Base-by-base conservation (phyloP, 2,888 invertebrate species). In the Ophion slaviceki region DNA sequence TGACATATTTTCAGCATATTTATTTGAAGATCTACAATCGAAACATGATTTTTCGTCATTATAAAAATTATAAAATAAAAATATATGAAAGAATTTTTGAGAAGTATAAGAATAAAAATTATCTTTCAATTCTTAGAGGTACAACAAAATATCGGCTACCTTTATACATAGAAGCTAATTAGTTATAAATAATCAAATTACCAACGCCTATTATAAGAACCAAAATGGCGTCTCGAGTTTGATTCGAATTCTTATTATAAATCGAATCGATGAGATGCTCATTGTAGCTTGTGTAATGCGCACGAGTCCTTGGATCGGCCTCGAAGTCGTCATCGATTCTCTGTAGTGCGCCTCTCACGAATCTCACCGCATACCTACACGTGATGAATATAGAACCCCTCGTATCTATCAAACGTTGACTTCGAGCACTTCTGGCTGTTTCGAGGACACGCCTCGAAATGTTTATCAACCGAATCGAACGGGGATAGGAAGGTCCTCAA, bases 231-330 rank as follows among this genome's bases (percentile, higher is more conserved):
- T 4, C 53, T 0, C 7, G 40, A 40, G 5, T 53, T 53, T 17
- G 17, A 17, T 17, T 53, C 17, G 24, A 61, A 24, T 8, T 24
- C 24, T 61, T 24, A 24, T 64, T 14, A 28, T 24, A 47, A 53
- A 57, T 61, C 28, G 1, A 11, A 81, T 81, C 62, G 67, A 75
- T 75, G 47, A 75, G 59, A 74, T 45, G 28, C 28, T 82, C 61
- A 2, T 59, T 61, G 20, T 36, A 53, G 36, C 62, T 67, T 59
- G 40, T 24, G 74, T 67, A 68, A 78, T 62, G 47, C 47, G 62
- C 62, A 68, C 36, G 20, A 64, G 62, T 74, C 80, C 86, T 80
- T 86, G 77, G 67, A 78, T 77, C 62, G 77, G 61, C 82, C 85
- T 82, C 82, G 75, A 53, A 8, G 20, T 74, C 67, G 53, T 40